Conservation (phyloP, 1,140 invertebrate genomes). For the Heterodera schachtii region DNA sequence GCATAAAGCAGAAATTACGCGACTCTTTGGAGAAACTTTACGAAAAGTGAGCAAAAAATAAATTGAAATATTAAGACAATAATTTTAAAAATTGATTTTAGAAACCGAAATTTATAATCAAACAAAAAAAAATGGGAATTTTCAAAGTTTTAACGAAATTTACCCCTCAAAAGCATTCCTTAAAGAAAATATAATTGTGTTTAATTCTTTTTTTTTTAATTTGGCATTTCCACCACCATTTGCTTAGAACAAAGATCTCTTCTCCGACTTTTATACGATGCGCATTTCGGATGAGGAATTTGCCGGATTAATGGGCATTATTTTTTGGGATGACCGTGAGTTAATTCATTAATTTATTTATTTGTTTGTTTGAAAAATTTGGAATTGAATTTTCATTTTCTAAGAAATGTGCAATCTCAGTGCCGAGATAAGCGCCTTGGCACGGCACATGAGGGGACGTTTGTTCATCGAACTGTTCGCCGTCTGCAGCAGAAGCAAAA, state of each 20-base stretch:
- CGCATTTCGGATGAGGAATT: slow-evolving; percentile 33
- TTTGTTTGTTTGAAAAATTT: slow-evolving; percentile 14
- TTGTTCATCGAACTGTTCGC: slow-evolving; percentile 40
- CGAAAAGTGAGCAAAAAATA: too few species aligned
- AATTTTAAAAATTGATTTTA: not conserved
- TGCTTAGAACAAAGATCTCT: not conserved
- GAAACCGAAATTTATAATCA: too few species aligned
- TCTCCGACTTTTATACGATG: slow-evolving; percentile 25
- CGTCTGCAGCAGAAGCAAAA: slow-evolving; percentile 20
- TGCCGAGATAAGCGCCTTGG: slow-evolving; percentile 25
- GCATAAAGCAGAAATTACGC: slow-evolving; percentile 33
- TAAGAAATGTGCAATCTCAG: slow-evolving; percentile 24
- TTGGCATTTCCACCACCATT: not conserved
- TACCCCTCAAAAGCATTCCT: too few species aligned
- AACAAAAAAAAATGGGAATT: too few species aligned
- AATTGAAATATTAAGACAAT: too few species aligned
- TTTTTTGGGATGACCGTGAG: slow-evolving; percentile 47
- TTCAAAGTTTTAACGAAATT: not conserved
- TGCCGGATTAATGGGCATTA: slow-evolving; percentile 31
- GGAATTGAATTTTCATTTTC: slow-evolving; percentile 3
- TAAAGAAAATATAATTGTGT: too few species aligned
- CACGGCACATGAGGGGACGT: slow-evolving; percentile 30
- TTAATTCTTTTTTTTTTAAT: too few species aligned
- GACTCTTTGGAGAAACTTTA: slow-evolving; percentile 36
- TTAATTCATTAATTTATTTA: not conserved